These are phyloP conservation scores for Ornithoptera priamus DNA, from an alignment of 2,888 invertebrate genomes.

Conservation along the genomic window DNA sequence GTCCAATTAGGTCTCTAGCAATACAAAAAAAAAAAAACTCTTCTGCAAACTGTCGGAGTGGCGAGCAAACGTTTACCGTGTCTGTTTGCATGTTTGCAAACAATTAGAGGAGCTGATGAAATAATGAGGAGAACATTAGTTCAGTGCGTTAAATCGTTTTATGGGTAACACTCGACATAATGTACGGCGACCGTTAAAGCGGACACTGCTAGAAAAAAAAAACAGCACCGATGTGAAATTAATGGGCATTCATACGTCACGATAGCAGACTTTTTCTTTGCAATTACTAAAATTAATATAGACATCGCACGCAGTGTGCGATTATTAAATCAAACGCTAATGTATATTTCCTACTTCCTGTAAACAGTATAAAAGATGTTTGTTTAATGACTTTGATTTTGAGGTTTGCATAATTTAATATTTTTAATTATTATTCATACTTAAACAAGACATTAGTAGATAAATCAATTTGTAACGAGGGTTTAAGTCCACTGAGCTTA, in stretches of 20 bases:
- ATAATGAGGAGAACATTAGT: conserved; percentile 39
- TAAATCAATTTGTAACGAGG: too few relatives aligned
- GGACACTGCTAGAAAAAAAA: conserved; percentile 20
- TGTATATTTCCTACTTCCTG: background rate
- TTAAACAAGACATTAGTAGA: too few relatives aligned
- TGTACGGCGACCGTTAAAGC: conserved; percentile 17
- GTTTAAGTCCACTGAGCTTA: too few relatives aligned
- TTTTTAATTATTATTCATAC: too few relatives aligned
- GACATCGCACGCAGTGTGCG: conserved; percentile 30
- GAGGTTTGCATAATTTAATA: too few relatives aligned
- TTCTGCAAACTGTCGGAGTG: conserved; percentile 33
- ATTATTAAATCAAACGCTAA: background rate
- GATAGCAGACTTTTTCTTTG: conserved; percentile 26
- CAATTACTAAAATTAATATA: conserved; percentile 32
- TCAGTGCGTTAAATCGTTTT: conserved; percentile 37
- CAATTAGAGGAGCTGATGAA: conserved; percentile 46
- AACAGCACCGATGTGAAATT: conserved; percentile 31
- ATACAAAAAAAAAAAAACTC: conserved; percentile 16
- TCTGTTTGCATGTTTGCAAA: conserved; percentile 57
- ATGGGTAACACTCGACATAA: conserved; percentile 33
- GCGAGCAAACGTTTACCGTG: conserved; percentile 40
- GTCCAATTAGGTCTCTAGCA: conserved; percentile 16
- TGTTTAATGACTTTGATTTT: too few relatives aligned
- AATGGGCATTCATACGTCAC: conserved; percentile 28
- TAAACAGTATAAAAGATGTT: too few relatives aligned